Evolutionary conservation across 2,888 invertebrate genomes (phyloP), one percentile per base, ranked within the genome.

Genomic region (Asteroscopus sphinx): DNA sequence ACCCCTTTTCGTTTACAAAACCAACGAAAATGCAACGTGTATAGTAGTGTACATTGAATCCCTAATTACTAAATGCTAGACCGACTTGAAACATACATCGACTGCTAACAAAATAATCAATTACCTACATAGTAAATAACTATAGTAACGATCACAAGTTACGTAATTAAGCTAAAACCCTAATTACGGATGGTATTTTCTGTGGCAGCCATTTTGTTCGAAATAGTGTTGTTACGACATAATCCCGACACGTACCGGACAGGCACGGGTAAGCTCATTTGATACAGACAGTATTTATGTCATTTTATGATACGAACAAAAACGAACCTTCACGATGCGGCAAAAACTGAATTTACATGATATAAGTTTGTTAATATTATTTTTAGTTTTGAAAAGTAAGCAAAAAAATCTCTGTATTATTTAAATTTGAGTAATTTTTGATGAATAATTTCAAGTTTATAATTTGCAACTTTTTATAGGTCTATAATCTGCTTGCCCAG

Each of bases 211-310:
- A 48, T 64, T 61, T 64, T 64, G 68, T 51, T 15, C n/a, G 40
- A 12, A 49, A 40, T 44, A 55, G 56, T 60, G 46, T 47, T 69
- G 30, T 66, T 44, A 66, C 55, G 40, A 69, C 16, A 40, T 66
- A 63, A 66, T 66, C 70, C 64, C 12, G 21, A 44, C 70, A 66
- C 55, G 65, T 66, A 36, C 17, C 32, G 62, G 42, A 33, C 42
- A 28, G 69, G 26, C 25, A n/a, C 17, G 54, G 11, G 55, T 48
- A 33, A 54, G 65, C 63, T 62, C 30, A 15, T 8, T 33, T 68
- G 45, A 47, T 41, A 30, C 49, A n/a, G 13, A n/a, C 12, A 30
- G 35, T 68, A 53, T 53, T 68, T 49, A 33, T 49, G 41, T 53
- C 11, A 37, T 35, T 33, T 8, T 16, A 11, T 17, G 13, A 13